Base-by-base conservation (phyloP, 2,888 invertebrate species). In the Acronicta aceris region DNA sequence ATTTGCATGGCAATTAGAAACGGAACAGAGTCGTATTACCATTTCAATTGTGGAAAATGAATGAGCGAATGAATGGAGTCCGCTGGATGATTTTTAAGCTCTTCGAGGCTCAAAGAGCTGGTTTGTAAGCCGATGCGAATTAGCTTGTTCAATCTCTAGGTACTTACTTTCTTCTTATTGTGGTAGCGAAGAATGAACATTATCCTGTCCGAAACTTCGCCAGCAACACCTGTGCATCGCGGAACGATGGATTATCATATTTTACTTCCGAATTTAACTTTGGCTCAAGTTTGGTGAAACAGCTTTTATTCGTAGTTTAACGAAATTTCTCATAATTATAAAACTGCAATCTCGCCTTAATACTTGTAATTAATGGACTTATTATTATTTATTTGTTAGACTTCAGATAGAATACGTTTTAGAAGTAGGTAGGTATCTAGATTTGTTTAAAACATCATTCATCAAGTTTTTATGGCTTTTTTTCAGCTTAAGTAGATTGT, bases 1-100 rank as follows among this genome's bases (percentile, higher is more conserved):
- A 91, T 91, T 91, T 89, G 90, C 92, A 92, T 90, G 84, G 85
- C 87, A 91, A 90, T 92, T 91, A 91, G 85, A 83, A 81, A 74
- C 71, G 81, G 69, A 77, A 76, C 77, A 73, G 82, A 76, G 84
- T 82, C 86, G 76, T 84, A 92, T 91, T 92, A 89, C 88, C 91
- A 92, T 92, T 91, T 92, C 92, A 91, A 90, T 91, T 89, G 91
- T 85, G 79, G 82, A 76, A 82, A 86, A 88, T 84, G 86, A 89
- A 84, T 80, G 83, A 86, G 88, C 83, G 86, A 89, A 84, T 80
- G 79, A 83, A 83, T 83, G 78, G 71, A 84, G 80, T 79, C 81
- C 76, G 75, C 76, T 72, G 77, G 83, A 83, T 86, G 83, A 82
- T 86, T 86, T 84, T 83, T 81, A 81, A 85, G 79, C 82, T 81